Evolutionary conservation across 2,797 vertebrate species (phyloP).

Genomic region (Protonibea diacanthus): DNA sequence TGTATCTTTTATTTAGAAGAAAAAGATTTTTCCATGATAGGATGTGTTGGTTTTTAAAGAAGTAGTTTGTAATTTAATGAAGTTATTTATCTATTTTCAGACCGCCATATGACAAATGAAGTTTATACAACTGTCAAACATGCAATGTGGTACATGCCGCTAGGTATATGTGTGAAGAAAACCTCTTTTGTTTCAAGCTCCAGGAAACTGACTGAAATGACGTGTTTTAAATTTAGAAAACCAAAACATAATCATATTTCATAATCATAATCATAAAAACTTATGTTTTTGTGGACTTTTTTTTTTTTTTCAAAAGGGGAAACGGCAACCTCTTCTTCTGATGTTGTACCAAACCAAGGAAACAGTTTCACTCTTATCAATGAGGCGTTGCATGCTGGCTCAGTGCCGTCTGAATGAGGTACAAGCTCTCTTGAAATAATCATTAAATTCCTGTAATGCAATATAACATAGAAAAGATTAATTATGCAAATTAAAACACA

Average conservation of each 20-base stretch:
- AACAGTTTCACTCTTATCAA: background rate
- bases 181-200: background rate
- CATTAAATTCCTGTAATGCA: background rate
- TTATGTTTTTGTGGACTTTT: background rate
- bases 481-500: background rate
- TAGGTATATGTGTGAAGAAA: background rate
- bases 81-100: background rate
- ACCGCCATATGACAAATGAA: background rate
- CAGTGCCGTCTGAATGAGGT: background rate
- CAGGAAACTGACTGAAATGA: background rate
- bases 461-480: background rate
- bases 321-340: background rate
- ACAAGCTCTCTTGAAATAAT: background rate
- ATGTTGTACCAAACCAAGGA: background rate
- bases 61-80: background rate
- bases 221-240: background rate
- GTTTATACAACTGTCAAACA: background rate
- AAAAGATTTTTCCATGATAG: background rate
- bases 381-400: conserved; percentile 1
- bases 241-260: background rate
- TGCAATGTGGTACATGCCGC: background rate
- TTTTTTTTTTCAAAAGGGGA: conserved; percentile 2
- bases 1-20: background rate
- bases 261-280: background rate
- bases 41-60: conserved; percentile 9